phyloP scores from a whole-genome alignment of 2,888 invertebrate genomes.

The Eudemis profundana region DNA sequence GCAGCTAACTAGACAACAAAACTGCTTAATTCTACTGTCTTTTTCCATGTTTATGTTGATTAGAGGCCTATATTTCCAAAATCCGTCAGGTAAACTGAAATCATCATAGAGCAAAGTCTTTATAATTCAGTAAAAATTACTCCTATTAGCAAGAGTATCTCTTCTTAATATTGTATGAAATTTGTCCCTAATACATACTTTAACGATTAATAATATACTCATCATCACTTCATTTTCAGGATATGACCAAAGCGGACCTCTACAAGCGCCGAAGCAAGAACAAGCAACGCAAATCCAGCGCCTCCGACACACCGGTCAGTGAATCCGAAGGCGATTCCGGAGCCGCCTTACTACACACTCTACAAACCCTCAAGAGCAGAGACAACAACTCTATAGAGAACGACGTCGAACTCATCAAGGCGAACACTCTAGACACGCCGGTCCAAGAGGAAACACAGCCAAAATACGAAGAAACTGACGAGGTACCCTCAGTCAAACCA shows the following conservation, averaged over 20 bases:
- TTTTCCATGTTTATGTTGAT: no score
- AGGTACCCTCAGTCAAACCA: constrained; percentile 71
- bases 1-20: no score
- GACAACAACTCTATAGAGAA: constrained; percentile 76
- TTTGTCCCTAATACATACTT: no score
- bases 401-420: constrained; percentile 75
- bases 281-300: constrained; percentile 67
- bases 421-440: constrained; percentile 71
- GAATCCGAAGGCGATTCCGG: constrained; percentile 57
- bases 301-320: constrained; percentile 60
- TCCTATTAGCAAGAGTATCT: no score
- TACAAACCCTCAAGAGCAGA: constrained; percentile 70
- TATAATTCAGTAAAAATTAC: no score
- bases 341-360: constrained; percentile 64
- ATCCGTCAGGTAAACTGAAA: no score
- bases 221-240: constrained; percentile 62
- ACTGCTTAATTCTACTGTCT: no score
- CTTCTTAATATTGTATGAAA: no score
- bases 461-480: constrained; percentile 62
- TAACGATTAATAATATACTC: no score
- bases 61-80: no score
- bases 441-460: constrained; percentile 61
- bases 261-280: constrained; percentile 79
- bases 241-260: constrained; percentile 81
- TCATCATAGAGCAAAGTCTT: no score